A percentile compares a stretch with the other conserved stretches of the same genome.
phyloP scores from a whole-genome alignment of 2,113 vertebrate species.

The Plecturocebus donacophilus region DNA sequence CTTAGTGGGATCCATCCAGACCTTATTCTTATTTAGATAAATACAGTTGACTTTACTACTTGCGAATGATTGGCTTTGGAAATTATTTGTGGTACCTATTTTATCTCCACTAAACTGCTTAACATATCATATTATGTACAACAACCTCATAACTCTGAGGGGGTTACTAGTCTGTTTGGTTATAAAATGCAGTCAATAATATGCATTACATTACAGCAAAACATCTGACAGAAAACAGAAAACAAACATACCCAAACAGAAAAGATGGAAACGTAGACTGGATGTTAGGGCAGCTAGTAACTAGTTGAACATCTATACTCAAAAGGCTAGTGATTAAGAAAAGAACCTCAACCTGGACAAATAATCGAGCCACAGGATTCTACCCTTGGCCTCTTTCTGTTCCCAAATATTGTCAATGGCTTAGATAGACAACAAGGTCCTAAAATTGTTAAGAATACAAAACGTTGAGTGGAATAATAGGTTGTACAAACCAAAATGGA shows the following conservation, averaged over 20 bases:
- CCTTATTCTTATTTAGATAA: not conserved
- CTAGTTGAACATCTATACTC: not conserved
- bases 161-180: not conserved
- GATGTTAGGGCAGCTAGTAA: not conserved
- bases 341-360: not conserved
- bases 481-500: conserved; percentile 53
- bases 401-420: not conserved
- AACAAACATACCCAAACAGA: not conserved
- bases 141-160: not conserved
- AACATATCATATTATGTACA: not conserved
- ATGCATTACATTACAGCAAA: not conserved
- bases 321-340: not conserved
- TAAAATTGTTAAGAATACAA: not conserved
- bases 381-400: conserved; percentile 30
- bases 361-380: not conserved
- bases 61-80: not conserved
- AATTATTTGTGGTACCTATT: not conserved
- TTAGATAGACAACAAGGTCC: not conserved
- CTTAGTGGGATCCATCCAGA: not conserved
- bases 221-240: not conserved
- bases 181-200: not conserved
- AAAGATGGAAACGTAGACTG: not conserved
- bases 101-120: conserved; percentile 25
- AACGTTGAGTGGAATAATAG: conserved; percentile 13
- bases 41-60: not conserved